phyloP scores from a whole-genome alignment of 2,113 vertebrate species.

The Stigmatopora nigra region DNA sequence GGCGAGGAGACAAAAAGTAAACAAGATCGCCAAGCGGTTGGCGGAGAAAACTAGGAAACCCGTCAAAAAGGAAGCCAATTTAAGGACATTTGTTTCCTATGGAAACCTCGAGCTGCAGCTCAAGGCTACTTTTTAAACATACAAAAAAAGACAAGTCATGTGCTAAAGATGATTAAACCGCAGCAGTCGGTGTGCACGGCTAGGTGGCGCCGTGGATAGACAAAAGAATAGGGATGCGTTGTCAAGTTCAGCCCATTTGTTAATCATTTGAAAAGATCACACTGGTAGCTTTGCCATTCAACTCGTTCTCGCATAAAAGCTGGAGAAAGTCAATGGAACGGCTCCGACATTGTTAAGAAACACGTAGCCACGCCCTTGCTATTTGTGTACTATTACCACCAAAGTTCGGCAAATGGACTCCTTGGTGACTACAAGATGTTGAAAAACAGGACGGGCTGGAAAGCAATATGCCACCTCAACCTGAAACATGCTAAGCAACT shows the following conservation, averaged over 20 bases:
- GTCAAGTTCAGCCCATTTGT: too few species aligned
- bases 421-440: background rate
- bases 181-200: too few species aligned
- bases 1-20: constrained; percentile 18
- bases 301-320: too few species aligned
- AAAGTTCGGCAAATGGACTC: background rate
- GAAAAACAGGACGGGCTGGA: constrained; percentile 5
- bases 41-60: background rate
- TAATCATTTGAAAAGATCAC: too few species aligned
- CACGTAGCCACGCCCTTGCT: background rate
- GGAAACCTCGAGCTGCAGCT: too few species aligned
- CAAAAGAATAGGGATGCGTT: too few species aligned
- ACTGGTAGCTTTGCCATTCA: too few species aligned
- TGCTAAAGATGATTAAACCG: too few species aligned
- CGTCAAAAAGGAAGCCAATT: constrained; percentile 8
- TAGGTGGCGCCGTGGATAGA: too few species aligned
- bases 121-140: background rate
- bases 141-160: background rate
- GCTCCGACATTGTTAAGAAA: background rate
- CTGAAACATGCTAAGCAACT: constrained; percentile 20
- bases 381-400: background rate
- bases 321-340: background rate
- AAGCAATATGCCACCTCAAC: constrained; percentile 20
- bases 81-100: background rate
- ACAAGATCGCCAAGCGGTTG: background rate